Evolutionary conservation across 1,140 invertebrate species (phyloP).

Genomic region (Calycopis cecrops): DNA sequence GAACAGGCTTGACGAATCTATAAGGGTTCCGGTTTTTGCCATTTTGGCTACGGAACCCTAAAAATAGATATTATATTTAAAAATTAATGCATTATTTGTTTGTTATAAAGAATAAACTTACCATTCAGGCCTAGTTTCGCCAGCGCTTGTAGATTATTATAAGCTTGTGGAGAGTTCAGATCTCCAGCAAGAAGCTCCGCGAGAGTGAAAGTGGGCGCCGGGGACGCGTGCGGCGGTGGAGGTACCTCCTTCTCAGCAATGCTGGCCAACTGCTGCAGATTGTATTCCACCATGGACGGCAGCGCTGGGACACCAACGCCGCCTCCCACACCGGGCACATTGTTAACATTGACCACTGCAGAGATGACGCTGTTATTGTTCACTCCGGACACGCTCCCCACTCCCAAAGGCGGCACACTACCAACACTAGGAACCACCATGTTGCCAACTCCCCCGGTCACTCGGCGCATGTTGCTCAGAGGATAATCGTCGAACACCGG

Average conservation of each 20-base stretch:
- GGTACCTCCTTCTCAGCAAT: slow-evolving; percentile 79
- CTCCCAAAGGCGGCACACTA: slow-evolving; percentile 47
- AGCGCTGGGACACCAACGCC: slow-evolving; percentile 62
- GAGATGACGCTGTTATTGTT: slow-evolving; percentile 43
- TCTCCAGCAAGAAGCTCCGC: slow-evolving; percentile 86
- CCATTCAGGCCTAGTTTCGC: slow-evolving; percentile 89
- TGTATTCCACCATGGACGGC: slow-evolving; percentile 88
- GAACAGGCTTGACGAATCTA: no score
- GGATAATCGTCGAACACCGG: slow-evolving; percentile 66
- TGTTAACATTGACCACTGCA: slow-evolving; percentile 54
- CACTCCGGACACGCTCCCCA: slow-evolving; percentile 45
- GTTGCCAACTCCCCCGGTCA: slow-evolving; percentile 50
- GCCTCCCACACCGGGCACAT: slow-evolving; percentile 46
- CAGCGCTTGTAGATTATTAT: slow-evolving; percentile 91
- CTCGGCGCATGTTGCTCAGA: slow-evolving; percentile 50
- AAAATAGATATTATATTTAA: no score
- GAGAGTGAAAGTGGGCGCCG: slow-evolving; percentile 81
- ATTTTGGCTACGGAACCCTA: no score
- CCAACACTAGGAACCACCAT: slow-evolving; percentile 52
- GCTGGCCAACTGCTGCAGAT: slow-evolving; percentile 86
- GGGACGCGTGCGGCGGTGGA: slow-evolving; percentile 78
- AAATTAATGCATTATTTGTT: no score
- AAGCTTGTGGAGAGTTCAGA: slow-evolving; percentile 81
- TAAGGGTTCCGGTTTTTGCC: no score
- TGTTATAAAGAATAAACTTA: no score